phyloP scores from a whole-genome alignment of 2,113 vertebrate genomes.

The Epinephelus lanceolatus region DNA sequence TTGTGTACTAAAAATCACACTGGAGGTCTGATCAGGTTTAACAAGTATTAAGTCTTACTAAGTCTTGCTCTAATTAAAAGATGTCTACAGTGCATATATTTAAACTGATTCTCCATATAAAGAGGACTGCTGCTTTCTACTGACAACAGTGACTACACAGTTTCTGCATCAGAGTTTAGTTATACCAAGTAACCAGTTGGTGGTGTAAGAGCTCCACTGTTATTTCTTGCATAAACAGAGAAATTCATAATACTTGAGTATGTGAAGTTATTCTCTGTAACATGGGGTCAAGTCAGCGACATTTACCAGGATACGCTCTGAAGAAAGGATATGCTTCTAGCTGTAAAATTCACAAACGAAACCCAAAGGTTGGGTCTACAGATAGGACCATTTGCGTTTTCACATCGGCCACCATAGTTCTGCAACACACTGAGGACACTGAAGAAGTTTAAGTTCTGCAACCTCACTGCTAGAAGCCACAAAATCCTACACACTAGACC shows the following conservation, averaged over 20 bases:
- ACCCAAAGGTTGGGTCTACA: neutral
- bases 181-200: conserved; percentile 37
- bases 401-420: too few species aligned
- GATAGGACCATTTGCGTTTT: too few species aligned
- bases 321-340: neutral
- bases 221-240: neutral
- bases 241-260: neutral
- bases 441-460: too few species aligned
- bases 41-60: neutral
- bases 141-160: neutral
- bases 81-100: neutral
- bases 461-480: too few species aligned
- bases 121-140: neutral
- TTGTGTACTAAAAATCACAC: neutral
- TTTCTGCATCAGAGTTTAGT: neutral
- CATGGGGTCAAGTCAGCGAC: neutral
- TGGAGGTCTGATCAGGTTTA: neutral
- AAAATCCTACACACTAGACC: too few species aligned
- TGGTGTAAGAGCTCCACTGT: conserved; percentile 32
- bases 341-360: neutral
- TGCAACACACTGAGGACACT: too few species aligned
- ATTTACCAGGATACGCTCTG: neutral
- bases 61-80: neutral
- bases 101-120: neutral
- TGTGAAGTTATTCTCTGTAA: neutral